A percentile compares a stretch with the other conserved stretches of the same genome.
These are phyloP conservation scores for Menura novaehollandiae DNA, from an alignment of 2,113 vertebrate genomes.

Conservation along the genomic window DNA sequence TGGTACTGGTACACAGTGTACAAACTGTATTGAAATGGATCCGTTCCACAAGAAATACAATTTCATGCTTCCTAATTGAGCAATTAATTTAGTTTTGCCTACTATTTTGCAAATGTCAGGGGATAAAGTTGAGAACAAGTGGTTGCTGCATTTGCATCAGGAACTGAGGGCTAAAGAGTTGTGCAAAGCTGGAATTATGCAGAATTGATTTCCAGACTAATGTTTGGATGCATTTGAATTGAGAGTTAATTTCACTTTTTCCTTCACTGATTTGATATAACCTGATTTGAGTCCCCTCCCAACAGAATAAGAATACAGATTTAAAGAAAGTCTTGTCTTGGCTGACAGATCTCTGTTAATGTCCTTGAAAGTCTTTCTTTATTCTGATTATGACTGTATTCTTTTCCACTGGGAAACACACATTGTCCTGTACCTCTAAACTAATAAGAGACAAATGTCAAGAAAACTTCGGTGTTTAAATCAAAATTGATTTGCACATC, in stretches of 20 bases:
- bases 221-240: neutral
- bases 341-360: neutral
- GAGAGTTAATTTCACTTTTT: neutral
- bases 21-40: neutral
- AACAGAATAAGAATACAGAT: neutral
- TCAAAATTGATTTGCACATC: slow-evolving; percentile 34
- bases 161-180: neutral
- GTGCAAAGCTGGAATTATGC: neutral
- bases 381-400: neutral
- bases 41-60: neutral
- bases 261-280: neutral
- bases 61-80: slow-evolving; percentile 34
- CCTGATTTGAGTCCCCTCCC: neutral
- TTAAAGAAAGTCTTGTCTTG: slow-evolving; percentile 12
- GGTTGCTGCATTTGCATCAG: neutral
- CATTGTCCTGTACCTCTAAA: slow-evolving; percentile 59
- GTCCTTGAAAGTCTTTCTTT: slow-evolving; percentile 53
- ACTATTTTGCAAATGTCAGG: neutral
- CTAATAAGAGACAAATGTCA: slow-evolving; percentile 3
- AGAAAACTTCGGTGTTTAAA: slow-evolving; percentile 42
- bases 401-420: slow-evolving; percentile 43
- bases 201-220: neutral
- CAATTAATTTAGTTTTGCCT: slow-evolving; percentile 25
- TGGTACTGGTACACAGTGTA: neutral
- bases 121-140: neutral